A percentile compares a stretch with the other conserved stretches of the same genome.
Evolutionary conservation across 2,797 vertebrate genomes (phyloP).

Genomic region (Poecilia gillii): DNA sequence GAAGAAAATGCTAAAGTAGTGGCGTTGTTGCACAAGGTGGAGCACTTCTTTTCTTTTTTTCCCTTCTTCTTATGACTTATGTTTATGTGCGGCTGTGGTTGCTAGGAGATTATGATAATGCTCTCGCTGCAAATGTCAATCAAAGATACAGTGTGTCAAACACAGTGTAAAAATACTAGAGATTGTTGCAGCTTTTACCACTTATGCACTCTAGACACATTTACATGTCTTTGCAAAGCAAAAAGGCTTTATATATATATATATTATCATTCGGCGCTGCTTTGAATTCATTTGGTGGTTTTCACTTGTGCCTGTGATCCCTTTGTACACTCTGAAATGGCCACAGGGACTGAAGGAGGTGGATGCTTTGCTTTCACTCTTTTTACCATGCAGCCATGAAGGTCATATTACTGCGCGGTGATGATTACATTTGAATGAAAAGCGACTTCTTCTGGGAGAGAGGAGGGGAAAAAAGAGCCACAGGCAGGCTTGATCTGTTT

Average conservation of each 20-base stretch:
- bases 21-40: constrained; percentile 83
- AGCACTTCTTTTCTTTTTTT: constrained; percentile 9
- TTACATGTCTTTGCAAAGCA: constrained; percentile 51
- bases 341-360: constrained; percentile 70
- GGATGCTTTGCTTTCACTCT: constrained; percentile 75
- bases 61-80: constrained; percentile 31
- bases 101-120: constrained; percentile 61
- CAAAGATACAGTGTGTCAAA: constrained; percentile 47
- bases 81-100: constrained; percentile 50
- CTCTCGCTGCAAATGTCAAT: constrained; percentile 53
- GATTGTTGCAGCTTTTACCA: constrained; percentile 40
- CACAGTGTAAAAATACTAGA: constrained; percentile 35
- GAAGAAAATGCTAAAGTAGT: constrained; percentile 66
- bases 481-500: constrained; percentile 74
- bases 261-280: constrained; percentile 44
- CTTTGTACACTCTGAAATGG: constrained; percentile 71
- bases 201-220: constrained; percentile 27
- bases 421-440: constrained; percentile 84
- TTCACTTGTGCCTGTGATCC: constrained; percentile 70
- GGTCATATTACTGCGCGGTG: constrained; percentile 76
- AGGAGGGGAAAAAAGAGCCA: constrained; percentile 67
- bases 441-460: constrained; percentile 73
- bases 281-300: constrained; percentile 72
- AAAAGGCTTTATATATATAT: constrained; percentile 28
- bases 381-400: constrained; percentile 80